Evolutionary conservation across 2,113 vertebrate genomes (phyloP).

Genomic region (Phylloscopus trochilus): DNA sequence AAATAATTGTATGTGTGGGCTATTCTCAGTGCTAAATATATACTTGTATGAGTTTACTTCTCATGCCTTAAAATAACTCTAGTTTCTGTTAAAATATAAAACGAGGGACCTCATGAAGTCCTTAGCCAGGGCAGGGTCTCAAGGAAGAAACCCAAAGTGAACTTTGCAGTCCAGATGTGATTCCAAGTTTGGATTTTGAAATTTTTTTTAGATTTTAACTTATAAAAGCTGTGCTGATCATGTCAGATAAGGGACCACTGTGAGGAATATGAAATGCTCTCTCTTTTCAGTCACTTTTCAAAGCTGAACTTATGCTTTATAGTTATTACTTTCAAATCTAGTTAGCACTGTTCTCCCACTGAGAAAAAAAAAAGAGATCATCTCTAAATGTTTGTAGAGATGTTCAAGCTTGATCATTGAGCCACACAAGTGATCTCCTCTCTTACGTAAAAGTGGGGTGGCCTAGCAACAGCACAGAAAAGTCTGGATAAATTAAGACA

Average conservation of each 20-base stretch:
- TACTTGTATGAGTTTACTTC: neutral
- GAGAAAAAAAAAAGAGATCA: neutral
- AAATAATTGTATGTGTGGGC: neutral
- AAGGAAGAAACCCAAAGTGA: neutral
- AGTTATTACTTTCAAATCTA: neutral
- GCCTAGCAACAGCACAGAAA: neutral
- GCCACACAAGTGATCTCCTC: neutral
- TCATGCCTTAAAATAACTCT: neutral
- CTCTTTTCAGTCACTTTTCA: neutral
- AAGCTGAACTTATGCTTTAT: neutral
- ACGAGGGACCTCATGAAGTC: neutral
- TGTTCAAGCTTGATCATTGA: neutral
- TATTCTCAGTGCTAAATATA: neutral
- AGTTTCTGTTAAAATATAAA: neutral
- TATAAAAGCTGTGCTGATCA: neutral
- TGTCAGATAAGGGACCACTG: neutral
- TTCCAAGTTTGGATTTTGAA: neutral
- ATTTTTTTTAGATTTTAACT: neutral
- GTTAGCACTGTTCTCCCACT: neutral
- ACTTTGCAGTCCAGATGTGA: neutral
- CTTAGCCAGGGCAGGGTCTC: neutral
- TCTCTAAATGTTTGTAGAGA: neutral
- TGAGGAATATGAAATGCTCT: neutral
- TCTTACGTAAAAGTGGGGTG: neutral
- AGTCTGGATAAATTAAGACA: neutral